Conservation (phyloP, 2,797 vertebrate species). For the Rousettus madagascariensis region DNA sequence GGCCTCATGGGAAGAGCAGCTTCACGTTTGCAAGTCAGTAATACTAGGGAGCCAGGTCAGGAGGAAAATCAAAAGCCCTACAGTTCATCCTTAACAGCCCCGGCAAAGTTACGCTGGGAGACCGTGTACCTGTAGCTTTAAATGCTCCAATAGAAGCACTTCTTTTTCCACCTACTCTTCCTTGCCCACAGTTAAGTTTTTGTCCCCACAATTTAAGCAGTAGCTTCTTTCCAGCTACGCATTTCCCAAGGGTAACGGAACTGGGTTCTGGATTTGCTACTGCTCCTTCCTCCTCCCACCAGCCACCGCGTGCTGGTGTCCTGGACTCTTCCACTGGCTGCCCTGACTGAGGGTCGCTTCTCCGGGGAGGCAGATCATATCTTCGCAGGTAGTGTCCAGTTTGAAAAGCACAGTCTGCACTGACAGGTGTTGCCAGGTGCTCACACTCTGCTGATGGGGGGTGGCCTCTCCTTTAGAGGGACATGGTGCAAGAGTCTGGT, state of each 20-base stretch:
- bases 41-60: background rate
- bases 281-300: background rate
- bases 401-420: background rate
- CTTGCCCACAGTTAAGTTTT: background rate
- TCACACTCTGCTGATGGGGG: fast-evolving
- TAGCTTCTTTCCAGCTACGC: background rate
- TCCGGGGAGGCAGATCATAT: too few relatives aligned
- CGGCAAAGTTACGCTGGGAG: background rate
- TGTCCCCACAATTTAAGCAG: background rate
- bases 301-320: background rate
- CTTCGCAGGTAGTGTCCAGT: background rate
- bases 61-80: background rate
- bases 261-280: background rate
- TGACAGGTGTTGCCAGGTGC: background rate
- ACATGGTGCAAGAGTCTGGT: background rate
- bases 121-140: background rate
- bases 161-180: background rate
- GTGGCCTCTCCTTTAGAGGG: background rate
- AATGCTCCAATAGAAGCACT: background rate
- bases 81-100: fast-evolving
- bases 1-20: background rate
- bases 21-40: background rate
- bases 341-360: background rate
- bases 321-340: background rate
- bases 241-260: background rate